Evolutionary conservation across 2,113 vertebrate genomes (phyloP), one percentile per base, ranked within the genome.

Genomic region (Carassius auratus): DNA sequence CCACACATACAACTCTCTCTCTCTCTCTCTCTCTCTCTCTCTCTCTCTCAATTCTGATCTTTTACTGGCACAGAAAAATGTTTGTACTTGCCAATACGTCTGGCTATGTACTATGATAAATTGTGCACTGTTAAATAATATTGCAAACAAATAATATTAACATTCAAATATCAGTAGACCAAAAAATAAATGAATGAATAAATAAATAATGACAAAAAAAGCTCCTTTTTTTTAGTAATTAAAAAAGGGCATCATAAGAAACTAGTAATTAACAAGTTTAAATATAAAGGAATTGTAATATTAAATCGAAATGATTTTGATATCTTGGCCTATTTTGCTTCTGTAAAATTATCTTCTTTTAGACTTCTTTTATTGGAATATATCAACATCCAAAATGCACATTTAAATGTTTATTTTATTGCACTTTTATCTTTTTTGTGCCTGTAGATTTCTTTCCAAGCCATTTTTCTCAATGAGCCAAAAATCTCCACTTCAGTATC

Each of bases 21-120:
- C 86, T 26, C 66, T 42, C 62, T n/a, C n/a, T 84, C 80, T 52
- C 82, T 38, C 23, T 42, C 62, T n/a, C n/a, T 84, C 80, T 42
- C 62, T n/a, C n/a, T 84, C 80, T 52, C 82, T 38, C 23, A 38
- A 52, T 69, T 55, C 23, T 86, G 8, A 19, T n/a, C 50, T 50
- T 86, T 87, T 52, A 71, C 33, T 69, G 66, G 30, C 15, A 69
- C 19, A 30, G 30, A 81, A 45, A 74, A 74, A 45, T 17, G 1
- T 23, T 74, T 23, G 26, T 48, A 21, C 7, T 48, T 42, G 71
- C n/a, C 71, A 74, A 48, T 45, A 74, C 4, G 15, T 69, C 66
- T 69, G 66, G 66, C 33, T 42, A 36, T 42, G 68, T 42, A 71
- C 68, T 38, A 42, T 38, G 36, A 42, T 42, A 36, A 42, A 42